A percentile compares a stretch with the other conserved stretches of the same genome.
phyloP scores from a whole-genome alignment of 2,113 vertebrate species.

The Chaenocephalus aceratus region DNA sequence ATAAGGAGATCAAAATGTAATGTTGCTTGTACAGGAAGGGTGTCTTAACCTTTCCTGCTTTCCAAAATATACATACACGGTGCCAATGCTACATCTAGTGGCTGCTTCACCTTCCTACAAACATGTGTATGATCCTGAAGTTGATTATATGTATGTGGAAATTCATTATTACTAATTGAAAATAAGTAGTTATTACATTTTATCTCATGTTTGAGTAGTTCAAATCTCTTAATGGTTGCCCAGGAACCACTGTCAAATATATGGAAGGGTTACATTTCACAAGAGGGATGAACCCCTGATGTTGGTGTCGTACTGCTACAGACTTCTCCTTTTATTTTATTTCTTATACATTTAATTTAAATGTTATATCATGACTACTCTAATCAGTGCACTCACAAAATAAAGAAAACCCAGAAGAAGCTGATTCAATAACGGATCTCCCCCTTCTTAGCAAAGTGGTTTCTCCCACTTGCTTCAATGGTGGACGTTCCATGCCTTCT shows the following conservation, averaged over 20 bases:
- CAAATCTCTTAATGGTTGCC: neutral
- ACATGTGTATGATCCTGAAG: neutral
- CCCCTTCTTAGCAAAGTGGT: constrained; percentile 15
- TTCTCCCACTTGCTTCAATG: neutral
- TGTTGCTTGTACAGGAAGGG: neutral
- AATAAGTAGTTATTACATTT: neutral
- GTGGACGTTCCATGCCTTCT: no score
- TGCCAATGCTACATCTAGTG: constrained; percentile 57
- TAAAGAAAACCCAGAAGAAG: neutral
- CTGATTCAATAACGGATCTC: neutral
- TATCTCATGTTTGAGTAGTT: neutral
- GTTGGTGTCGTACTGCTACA: neutral
- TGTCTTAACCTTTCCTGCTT: neutral
- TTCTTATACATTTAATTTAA: neutral
- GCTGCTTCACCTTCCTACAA: neutral
- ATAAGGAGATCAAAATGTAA: neutral
- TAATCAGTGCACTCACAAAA: fast-evolving
- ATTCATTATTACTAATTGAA: neutral
- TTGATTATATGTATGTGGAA: neutral
- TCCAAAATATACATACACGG: neutral
- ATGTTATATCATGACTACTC: fast-evolving
- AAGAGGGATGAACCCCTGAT: neutral
- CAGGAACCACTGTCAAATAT: neutral
- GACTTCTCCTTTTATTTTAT: neutral
- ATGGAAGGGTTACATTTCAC: neutral